A percentile compares a stretch with the other conserved stretches of the same genome.
phyloP scores from a whole-genome alignment of 2,113 vertebrate species.

The Vombatus ursinus region DNA sequence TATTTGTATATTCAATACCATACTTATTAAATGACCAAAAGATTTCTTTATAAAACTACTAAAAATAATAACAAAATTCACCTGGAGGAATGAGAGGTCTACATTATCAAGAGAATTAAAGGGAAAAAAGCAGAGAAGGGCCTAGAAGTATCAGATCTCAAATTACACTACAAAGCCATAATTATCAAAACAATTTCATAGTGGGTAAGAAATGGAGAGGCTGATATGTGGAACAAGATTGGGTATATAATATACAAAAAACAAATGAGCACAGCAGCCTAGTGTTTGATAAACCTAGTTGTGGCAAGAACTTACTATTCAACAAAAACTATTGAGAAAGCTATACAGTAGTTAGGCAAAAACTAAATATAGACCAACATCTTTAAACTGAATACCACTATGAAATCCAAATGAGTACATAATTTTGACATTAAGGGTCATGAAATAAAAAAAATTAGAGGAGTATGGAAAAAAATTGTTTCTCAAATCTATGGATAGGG shows the following conservation, averaged over 20 bases:
- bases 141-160: not conserved
- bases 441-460: not conserved
- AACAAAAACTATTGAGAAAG: not conserved
- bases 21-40: not conserved
- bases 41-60: not conserved
- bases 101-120: no score
- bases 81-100: no score
- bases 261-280: not conserved
- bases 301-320: not conserved
- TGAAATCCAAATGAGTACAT: not conserved
- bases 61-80: not conserved
- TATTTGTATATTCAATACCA: not conserved
- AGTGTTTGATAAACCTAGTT: not conserved
- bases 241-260: no score
- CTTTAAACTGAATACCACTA: not conserved
- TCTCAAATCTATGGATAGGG: not conserved
- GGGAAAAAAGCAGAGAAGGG: not conserved
- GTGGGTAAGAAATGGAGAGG: no score
- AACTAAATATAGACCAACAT: not conserved
- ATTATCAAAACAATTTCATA: no score
- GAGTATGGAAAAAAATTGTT: not conserved
- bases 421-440: not conserved
- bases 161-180: not conserved
- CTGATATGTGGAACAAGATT: no score
- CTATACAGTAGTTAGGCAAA: not conserved